Evolutionary conservation across 2,888 invertebrate species (phyloP).

Genomic region (Danaus chrysippus): DNA sequence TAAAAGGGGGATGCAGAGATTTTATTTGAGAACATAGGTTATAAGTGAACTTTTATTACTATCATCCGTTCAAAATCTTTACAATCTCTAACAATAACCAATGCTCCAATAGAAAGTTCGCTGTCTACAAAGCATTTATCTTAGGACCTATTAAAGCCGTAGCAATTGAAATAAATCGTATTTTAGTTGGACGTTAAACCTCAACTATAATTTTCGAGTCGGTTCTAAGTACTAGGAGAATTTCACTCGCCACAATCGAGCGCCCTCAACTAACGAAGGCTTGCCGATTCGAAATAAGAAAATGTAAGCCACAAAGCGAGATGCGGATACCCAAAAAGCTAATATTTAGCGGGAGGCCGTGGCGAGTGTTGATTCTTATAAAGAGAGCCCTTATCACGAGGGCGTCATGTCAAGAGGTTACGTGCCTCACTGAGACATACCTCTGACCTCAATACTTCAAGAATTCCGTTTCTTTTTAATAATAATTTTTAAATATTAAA

Average conservation of each 20-base stretch:
- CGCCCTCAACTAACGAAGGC: conserved; percentile 24
- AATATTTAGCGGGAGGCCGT: conserved; percentile 34
- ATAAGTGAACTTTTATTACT: conserved; percentile 20
- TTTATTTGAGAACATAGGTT: conserved; percentile 26
- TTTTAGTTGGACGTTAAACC: background rate
- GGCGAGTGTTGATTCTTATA: conserved; percentile 44
- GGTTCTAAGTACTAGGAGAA: conserved; percentile 23
- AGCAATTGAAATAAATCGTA: conserved; percentile 5
- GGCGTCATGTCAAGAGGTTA: conserved; percentile 44
- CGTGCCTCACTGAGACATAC: conserved; percentile 37
- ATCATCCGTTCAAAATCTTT: conserved; percentile 21
- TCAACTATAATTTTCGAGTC: conserved; percentile 19
- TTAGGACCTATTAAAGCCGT: too few relatives aligned
- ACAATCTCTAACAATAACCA: background rate
- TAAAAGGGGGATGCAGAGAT: conserved; percentile 21
- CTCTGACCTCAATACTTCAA: conserved; percentile 36
- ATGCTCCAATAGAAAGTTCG: too few relatives aligned
- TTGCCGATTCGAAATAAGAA: conserved; percentile 11
- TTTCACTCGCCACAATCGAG: conserved; percentile 19
- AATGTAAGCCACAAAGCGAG: background rate
- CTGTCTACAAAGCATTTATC: too few relatives aligned
- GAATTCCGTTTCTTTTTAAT: conserved; percentile 20
- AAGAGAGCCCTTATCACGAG: conserved; percentile 38
- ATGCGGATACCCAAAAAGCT: conserved; percentile 25
- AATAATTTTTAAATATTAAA: conserved; percentile 14